Evolutionary conservation across 2,113 vertebrate species (phyloP).

Genomic region (Alces alces): DNA sequence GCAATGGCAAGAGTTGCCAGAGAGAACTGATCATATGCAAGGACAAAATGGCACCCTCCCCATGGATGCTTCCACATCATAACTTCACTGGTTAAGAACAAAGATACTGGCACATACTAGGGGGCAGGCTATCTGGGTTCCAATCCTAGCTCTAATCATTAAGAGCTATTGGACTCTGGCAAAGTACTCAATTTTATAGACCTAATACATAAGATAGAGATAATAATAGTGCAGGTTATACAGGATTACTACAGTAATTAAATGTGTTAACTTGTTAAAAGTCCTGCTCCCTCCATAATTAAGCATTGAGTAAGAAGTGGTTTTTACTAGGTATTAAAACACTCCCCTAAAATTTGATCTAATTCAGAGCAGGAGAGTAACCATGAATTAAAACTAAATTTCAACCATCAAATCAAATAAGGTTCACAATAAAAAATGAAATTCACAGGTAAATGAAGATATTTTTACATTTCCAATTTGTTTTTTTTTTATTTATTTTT

Average conservation of each 20-base stretch:
- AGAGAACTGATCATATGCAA: background rate
- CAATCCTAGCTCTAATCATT: background rate
- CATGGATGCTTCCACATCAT: background rate
- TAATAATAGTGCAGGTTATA: background rate
- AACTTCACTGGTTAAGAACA: background rate
- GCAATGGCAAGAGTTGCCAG: background rate
- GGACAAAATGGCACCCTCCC: background rate
- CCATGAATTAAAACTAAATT: background rate
- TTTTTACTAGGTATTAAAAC: background rate
- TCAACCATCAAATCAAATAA: background rate
- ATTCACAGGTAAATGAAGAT: background rate
- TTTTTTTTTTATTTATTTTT: background rate
- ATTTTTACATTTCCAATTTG: background rate
- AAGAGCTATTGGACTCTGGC: background rate
- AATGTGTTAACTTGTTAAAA: background rate
- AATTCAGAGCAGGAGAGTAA: background rate
- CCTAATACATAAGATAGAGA: background rate
- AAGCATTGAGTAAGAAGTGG: background rate
- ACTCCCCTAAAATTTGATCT: background rate
- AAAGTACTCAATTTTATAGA: background rate
- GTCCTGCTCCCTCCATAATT: background rate
- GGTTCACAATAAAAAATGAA: conserved; percentile 17
- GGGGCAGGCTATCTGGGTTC: background rate
- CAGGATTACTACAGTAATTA: background rate
- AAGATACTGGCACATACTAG: background rate